Evolutionary conservation across 2,888 invertebrate species (phyloP), one percentile per base, ranked within the genome.

Genomic region (Lingula anatina): DNA sequence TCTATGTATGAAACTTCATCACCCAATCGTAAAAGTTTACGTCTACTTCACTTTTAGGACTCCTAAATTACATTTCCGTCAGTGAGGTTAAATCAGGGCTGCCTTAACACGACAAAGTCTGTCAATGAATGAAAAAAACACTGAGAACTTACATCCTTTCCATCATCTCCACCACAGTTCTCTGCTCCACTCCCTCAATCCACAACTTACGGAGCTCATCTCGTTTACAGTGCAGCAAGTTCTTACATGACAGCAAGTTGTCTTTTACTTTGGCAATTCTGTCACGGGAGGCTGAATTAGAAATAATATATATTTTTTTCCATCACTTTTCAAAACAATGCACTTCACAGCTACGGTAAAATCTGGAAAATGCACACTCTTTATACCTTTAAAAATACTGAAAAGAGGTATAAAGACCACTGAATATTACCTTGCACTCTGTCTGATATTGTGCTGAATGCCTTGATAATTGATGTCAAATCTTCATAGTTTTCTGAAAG

Each of bases 141-240:
- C n/a, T n/a, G n/a, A n/a, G n/a, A n/a, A 78, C 83, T 80, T 76
- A 89, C 89, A 95, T 91, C 78, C 94, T 89, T 63, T 93, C 89
- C 39, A 96, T 78, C 78, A 95, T 84, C 60, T 88, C 84, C 38
- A 94, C 77, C 50, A 92, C 89, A 70, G 93, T 88, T 70, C 92
- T 91, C 69, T 96, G 94, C 68, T 97, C 93, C n/a, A 96, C 84
- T 1, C 93, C 91, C 75, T 96, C 95, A 5, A 90, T 82, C 94
- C 96, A 97, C 49, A 97, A 81, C 59, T 92, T 87, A 66, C 90
- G 86, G 52, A 99, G 80, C 73, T 97, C 97, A 68, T 95, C 95
- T 35, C 94, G 82, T 47, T 92, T 85, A 75, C 95, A 89, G 54
- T 91, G 86, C 54, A 99, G 79, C 48, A 97, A 79, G 27, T 85